Evolutionary conservation across 1,140 invertebrate genomes (phyloP), one percentile per base, ranked within the genome.

Genomic region (Gryon sp.): DNA sequence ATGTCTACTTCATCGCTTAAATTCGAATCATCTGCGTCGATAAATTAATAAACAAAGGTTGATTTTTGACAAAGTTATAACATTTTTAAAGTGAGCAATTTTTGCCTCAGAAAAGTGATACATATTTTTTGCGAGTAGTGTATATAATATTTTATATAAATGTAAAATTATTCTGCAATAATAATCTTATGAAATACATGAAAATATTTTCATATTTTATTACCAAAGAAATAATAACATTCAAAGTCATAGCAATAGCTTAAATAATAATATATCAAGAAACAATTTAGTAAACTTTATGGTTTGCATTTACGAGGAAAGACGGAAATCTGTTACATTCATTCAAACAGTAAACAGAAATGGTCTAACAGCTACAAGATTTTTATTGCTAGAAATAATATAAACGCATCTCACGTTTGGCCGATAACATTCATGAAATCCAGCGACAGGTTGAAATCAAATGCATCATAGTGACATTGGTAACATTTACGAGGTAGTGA

Each of bases 401-500:
- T 53, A 59, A 46, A 77, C 32, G 40, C 46, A 55, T 68, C 45
- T 68, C 74, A 68, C 62, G 75, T 72, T 40, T 62, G 40, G 30
- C 55, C 62, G 66, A 72, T 77, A 70, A 72, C 65, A 57, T 70
- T 69, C 66, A 72, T 72, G 60, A 76, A 76, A 76, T 62, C 65
- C 60, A 53, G 46, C 65, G 75, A 77, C 75, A 77, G 66, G 75
- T 72, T 72, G 78, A 81, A 86, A 82, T 84, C 79, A 82, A 85
- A 84, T 80, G 80, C 81, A 86, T 85, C 85, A 86, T 86, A 88
- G 87, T 88, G 86, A 87, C 86, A 87, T 89, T 82, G 83, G 85
- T 87, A 86, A 88, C 87, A 89, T 89, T 89, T 88, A 89, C 86
- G 87, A 88, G 81, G 83, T 80, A 82, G 81, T 87, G 83, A 89